A percentile compares a stretch with the other conserved stretches of the same genome.
Conservation (phyloP, 2,888 invertebrate species). For the Reticulitermes lucifugus region DNA sequence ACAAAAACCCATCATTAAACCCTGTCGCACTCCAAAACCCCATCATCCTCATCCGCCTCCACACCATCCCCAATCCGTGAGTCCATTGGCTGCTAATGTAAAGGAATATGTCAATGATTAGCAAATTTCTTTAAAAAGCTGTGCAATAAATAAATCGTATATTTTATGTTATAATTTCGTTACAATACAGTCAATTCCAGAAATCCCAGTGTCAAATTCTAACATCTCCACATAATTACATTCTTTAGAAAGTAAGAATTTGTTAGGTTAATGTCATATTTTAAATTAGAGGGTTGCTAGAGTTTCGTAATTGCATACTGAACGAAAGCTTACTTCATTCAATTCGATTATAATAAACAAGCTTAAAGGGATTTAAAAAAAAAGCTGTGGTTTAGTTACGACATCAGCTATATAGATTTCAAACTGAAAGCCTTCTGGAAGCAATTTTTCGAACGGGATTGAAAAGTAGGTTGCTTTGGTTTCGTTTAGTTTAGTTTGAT, state of each 20-base stretch:
- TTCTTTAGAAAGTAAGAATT: not conserved
- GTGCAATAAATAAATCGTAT: no score
- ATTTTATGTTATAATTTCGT: no score
- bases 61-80: no score
- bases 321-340: not conserved
- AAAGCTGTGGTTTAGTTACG: not conserved
- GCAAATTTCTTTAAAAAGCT: not conserved
- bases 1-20: no score
- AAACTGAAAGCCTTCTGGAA: constrained; percentile 22
- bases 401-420: constrained; percentile 27
- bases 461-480: constrained; percentile 30
- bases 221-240: not conserved
- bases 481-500: constrained; percentile 19
- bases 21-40: no score
- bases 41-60: no score
- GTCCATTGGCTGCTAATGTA: no score
- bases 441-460: constrained; percentile 33
- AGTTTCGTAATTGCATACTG: not conserved
- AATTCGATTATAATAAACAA: constrained; percentile 13
- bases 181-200: no score
- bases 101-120: no score
- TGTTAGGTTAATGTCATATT: not conserved
- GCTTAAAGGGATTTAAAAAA: not conserved
- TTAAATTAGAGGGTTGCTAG: not conserved
- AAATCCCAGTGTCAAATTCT: no score